These are phyloP conservation scores for Oceanodroma leucorhoa DNA, from an alignment of 2,797 vertebrate species.

Conservation along the genomic window DNA sequence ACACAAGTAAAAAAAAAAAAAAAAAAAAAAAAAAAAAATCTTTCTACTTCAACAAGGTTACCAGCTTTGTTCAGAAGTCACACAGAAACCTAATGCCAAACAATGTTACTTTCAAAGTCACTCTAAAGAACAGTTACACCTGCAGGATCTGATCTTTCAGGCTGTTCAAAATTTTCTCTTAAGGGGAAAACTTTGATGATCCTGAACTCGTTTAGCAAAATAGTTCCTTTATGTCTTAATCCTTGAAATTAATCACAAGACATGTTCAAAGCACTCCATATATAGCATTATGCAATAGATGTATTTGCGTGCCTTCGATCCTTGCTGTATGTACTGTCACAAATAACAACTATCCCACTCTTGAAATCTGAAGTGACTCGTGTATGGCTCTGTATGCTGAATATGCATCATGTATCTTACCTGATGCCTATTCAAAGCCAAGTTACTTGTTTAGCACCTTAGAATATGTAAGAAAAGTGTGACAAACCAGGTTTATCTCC, in stretches of 20 bases:
- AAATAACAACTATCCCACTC: background rate
- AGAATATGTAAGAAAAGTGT: rapidly evolving
- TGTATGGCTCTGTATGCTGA: background rate
- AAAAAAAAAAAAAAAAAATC: background rate
- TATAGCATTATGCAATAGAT: background rate
- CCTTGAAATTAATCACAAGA: background rate
- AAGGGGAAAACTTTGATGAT: background rate
- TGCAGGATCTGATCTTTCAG: background rate
- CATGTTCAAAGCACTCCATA: background rate
- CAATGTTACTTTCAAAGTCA: background rate
- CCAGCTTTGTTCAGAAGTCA: background rate
- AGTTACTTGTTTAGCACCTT: background rate
- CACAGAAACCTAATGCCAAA: background rate
- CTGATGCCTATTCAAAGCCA: background rate
- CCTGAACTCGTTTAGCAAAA: background rate
- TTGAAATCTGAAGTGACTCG: background rate
- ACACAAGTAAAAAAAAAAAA: background rate
- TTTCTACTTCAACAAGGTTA: background rate
- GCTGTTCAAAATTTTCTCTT: background rate
- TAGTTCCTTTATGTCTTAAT: background rate
- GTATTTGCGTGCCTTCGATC: background rate
- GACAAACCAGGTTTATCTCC: rapidly evolving
- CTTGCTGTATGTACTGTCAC: background rate
- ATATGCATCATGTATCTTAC: rapidly evolving
- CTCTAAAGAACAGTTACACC: background rate